A percentile compares a stretch with the other conserved stretches of the same genome.
Evolutionary conservation across 2,797 vertebrate genomes (phyloP).

Genomic region (Peromyscus nudipes): DNA sequence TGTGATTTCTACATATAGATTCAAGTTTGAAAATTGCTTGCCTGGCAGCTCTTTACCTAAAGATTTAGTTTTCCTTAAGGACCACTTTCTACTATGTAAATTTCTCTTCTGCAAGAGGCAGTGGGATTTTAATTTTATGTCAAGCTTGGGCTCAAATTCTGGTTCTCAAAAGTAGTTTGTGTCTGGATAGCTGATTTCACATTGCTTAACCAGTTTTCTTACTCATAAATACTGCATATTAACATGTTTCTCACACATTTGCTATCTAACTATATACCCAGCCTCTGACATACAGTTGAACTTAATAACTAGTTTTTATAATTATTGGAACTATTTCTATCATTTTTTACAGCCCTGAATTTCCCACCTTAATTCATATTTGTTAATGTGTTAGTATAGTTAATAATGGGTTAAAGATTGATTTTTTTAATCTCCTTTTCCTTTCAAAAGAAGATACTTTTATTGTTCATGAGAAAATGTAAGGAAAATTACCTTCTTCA

Average conservation of each 20-base stretch:
- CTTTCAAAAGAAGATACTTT: slow-evolving; percentile 19
- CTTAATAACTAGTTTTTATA: slow-evolving; percentile 39
- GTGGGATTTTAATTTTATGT: not conserved
- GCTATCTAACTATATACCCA: slow-evolving; percentile 36
- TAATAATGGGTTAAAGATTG: slow-evolving; percentile 7
- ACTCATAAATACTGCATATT: not conserved
- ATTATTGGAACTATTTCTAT: slow-evolving; percentile 64
- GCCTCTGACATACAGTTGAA: not conserved
- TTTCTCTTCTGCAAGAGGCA: not conserved
- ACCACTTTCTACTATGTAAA: not conserved
- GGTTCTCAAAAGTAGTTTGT: not conserved
- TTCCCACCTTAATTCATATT: slow-evolving; percentile 25
- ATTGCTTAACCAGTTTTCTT: slow-evolving; percentile 36
- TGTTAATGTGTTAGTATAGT: not conserved
- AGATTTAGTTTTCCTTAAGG: not conserved
- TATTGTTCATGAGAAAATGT: not conserved
- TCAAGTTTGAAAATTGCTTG: not conserved
- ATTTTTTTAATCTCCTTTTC: not conserved
- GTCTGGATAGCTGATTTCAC: not conserved
- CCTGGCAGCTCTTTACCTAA: not conserved
- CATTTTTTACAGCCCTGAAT: slow-evolving; percentile 37
- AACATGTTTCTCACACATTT: not conserved
- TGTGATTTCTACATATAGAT: not conserved
- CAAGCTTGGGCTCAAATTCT: not conserved
- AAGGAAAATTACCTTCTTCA: not conserved